Evolutionary conservation across 2,113 vertebrate species (phyloP).

Genomic region (Takifugu flavidus): DNA sequence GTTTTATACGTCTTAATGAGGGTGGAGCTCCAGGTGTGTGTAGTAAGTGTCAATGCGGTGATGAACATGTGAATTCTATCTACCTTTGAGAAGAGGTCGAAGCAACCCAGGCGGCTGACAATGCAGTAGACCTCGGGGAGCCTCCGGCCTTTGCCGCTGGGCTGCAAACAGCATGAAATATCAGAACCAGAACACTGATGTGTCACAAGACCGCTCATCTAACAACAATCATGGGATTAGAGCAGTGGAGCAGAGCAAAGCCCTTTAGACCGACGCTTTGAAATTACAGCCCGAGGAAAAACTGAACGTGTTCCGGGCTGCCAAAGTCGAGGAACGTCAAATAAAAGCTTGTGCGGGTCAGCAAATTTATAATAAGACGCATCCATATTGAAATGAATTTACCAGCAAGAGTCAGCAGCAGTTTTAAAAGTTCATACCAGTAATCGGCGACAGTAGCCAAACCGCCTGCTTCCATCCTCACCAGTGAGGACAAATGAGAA

Average conservation of each 20-base stretch:
- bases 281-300: background rate
- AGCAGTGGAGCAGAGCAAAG: conserved; percentile 25
- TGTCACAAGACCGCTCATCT: conserved; percentile 41
- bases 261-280: conserved; percentile 11
- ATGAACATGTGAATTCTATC: background rate
- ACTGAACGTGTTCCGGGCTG: background rate
- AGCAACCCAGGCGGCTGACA: conserved; percentile 94
- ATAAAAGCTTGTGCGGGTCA: background rate
- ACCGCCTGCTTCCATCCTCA: conserved; percentile 91
- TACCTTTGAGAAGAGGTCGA: conserved; percentile 97
- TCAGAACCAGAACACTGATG: conserved; percentile 28
- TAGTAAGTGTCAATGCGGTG: background rate
- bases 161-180: conserved; percentile 63
- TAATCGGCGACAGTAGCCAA: conserved; percentile 92
- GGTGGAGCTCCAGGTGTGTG: conserved; percentile 9
- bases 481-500: conserved; percentile 95
- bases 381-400: background rate
- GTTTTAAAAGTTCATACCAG: conserved; percentile 76
- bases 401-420: background rate
- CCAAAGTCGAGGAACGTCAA: background rate
- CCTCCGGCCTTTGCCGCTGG: conserved; percentile 90
- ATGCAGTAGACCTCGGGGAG: conserved; percentile 98
- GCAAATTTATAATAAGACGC: background rate
- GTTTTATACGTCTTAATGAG: background rate
- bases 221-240: conserved; percentile 19